Evolutionary conservation across 2,888 invertebrate genomes (phyloP).

Genomic region (Celastrina argiolus): DNA sequence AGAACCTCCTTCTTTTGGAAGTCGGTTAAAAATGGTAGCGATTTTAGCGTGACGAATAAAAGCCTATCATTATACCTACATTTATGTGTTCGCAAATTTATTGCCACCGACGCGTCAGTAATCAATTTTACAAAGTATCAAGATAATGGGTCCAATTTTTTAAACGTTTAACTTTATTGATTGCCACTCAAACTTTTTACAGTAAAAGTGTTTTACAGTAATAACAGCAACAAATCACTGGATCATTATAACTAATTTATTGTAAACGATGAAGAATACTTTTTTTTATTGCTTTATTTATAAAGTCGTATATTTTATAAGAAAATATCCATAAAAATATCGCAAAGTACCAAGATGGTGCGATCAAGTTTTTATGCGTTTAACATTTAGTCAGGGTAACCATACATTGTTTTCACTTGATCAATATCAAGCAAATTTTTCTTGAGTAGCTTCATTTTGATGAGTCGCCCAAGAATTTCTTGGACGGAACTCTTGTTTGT

Average conservation of each 20-base stretch:
- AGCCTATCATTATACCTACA: neutral
- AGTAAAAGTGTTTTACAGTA: constrained; percentile 9
- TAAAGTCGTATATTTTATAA: neutral
- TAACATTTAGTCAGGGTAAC: no score
- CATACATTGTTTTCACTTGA: no score
- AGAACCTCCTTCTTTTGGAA: no score
- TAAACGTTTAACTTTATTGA: constrained; percentile 12
- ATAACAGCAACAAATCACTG: neutral
- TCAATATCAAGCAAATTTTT: no score
- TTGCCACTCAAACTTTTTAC: constrained; percentile 18
- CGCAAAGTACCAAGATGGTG: no score
- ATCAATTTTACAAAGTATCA: constrained; percentile 10
- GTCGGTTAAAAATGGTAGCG: neutral
- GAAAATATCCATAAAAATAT: no score
- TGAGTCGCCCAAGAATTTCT: no score
- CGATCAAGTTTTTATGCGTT: neutral
- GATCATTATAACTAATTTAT: constrained; percentile 5
- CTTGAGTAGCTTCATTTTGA: no score
- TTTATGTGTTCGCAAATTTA: neutral
- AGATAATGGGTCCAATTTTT: constrained; percentile 12
- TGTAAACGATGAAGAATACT: neutral
- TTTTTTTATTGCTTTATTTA: neutral
- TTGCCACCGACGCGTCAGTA: neutral
- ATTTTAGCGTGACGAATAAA: neutral
- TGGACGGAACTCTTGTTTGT: no score